Conservation (phyloP, 2,797 vertebrate species). For the Acrossocheilus fasciatus region DNA sequence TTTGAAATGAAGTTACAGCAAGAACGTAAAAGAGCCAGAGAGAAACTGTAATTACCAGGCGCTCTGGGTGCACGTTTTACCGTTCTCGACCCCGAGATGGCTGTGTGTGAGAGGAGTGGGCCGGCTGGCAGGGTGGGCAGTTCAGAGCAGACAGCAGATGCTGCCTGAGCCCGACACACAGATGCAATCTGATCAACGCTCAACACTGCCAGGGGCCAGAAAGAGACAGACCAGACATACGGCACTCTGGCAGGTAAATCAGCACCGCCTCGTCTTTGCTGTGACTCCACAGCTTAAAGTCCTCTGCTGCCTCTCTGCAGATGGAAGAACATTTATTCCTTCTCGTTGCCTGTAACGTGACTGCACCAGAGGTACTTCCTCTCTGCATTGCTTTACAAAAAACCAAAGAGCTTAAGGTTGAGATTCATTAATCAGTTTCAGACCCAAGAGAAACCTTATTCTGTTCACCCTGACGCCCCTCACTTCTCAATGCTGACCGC, state of each 20-base stretch:
- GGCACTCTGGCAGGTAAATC: slow-evolving; percentile 66
- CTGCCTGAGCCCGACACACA: slow-evolving; percentile 57
- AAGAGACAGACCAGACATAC: slow-evolving; percentile 34
- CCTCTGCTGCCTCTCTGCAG: background rate
- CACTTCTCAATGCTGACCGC: slow-evolving; percentile 41
- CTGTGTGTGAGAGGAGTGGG: slow-evolving; percentile 47
- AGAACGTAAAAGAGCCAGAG: slow-evolving; percentile 26
- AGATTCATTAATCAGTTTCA: slow-evolving; percentile 79
- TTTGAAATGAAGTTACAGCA: background rate
- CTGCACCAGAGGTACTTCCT: slow-evolving; percentile 54
- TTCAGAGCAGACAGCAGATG: slow-evolving; percentile 66
- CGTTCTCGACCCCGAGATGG: slow-evolving; percentile 56
- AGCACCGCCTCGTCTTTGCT: slow-evolving; percentile 58
- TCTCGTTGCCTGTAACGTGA: slow-evolving; percentile 59
- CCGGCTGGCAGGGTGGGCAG: slow-evolving; percentile 60
- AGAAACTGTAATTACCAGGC: slow-evolving; percentile 57
- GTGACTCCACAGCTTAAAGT: slow-evolving; percentile 58
- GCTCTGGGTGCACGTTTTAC: slow-evolving; percentile 51
- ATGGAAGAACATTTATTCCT: background rate
- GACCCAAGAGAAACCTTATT: slow-evolving; percentile 44
- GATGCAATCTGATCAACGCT: slow-evolving; percentile 69
- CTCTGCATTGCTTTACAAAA: slow-evolving; percentile 68
- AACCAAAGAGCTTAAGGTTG: slow-evolving; percentile 68
- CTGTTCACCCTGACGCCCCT: slow-evolving; percentile 29
- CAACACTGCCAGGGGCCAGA: slow-evolving; percentile 53